These are phyloP conservation scores for Oscarella lobularis DNA, from an alignment of 37 sponge, comb jelly and placozoan species.

Conservation along the genomic window DNA sequence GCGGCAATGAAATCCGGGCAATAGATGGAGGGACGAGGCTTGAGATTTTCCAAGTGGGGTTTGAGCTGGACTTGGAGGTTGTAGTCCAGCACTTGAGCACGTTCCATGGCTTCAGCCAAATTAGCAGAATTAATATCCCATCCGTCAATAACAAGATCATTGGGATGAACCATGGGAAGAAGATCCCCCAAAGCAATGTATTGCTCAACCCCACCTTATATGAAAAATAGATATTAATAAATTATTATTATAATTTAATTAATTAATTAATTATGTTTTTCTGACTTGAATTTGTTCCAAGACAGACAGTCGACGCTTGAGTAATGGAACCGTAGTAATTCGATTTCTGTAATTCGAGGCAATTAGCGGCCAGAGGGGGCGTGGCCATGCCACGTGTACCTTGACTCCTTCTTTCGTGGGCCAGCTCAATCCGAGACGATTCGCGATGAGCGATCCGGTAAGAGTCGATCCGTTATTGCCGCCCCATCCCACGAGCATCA, in stretches of 20 bases:
- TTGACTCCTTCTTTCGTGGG: no score
- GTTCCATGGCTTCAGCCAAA: conserved; percentile 58
- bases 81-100: conserved; percentile 39
- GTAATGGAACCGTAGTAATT: no score
- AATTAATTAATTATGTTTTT: background rate
- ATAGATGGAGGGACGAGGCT: conserved; percentile 78
- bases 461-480: no score
- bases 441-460: no score
- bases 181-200: conserved; percentile 58
- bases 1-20: conserved; percentile 72
- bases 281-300: background rate
- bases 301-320: background rate
- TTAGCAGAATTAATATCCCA: conserved; percentile 66
- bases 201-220: no score
- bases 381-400: no score
- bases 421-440: no score
- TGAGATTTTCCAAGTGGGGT: conserved; percentile 40
- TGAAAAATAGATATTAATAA: no score
- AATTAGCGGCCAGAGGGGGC: no score
- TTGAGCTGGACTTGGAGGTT: conserved; percentile 53
- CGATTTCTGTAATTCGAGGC: no score
- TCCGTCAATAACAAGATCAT: conserved; percentile 68
- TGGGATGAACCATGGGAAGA: conserved; percentile 75
- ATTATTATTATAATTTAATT: no score
- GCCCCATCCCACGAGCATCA: no score